phyloP scores from a whole-genome alignment of 2,797 vertebrate genomes.

The Bovichtus diacanthus region DNA sequence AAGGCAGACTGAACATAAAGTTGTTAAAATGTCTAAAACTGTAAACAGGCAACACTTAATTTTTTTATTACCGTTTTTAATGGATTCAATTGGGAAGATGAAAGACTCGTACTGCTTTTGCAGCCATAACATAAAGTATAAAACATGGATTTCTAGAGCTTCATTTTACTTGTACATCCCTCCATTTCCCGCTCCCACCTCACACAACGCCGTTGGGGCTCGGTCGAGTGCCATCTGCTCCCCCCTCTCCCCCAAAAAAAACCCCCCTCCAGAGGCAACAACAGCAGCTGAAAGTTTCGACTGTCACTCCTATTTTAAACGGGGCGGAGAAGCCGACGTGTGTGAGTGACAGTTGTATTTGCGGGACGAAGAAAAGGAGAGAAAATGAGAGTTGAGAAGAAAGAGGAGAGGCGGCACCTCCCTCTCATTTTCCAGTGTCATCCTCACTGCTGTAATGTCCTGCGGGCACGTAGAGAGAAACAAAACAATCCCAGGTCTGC shows the following conservation, averaged over 20 bases:
- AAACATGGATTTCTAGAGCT: neutral
- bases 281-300: constrained; percentile 3
- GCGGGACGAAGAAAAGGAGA: constrained; percentile 5
- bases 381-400: constrained; percentile 24
- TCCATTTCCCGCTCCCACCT: neutral
- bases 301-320: constrained; percentile 18
- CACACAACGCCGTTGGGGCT: neutral
- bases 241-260: constrained; percentile 20
- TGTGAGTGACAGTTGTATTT: constrained; percentile 45
- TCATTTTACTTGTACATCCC: neutral
- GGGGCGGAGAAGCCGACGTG: constrained; percentile 1
- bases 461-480: constrained; percentile 34
- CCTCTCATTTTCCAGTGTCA: constrained; percentile 37
- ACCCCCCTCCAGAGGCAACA: constrained; percentile 31
- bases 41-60: neutral
- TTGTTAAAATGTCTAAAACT: neutral
- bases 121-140: neutral
- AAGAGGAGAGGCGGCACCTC: constrained; percentile 13
- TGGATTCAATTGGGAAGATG: neutral
- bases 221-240: constrained; percentile 24
- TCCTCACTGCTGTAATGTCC: constrained; percentile 48
- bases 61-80: neutral
- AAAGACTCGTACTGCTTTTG: neutral
- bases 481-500: constrained; percentile 25
- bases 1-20: neutral